A percentile compares a stretch with the other conserved stretches of the same genome.
These are phyloP conservation scores for Patella pellucida DNA, from an alignment of 2,888 invertebrate genomes.

Conservation along the genomic window DNA sequence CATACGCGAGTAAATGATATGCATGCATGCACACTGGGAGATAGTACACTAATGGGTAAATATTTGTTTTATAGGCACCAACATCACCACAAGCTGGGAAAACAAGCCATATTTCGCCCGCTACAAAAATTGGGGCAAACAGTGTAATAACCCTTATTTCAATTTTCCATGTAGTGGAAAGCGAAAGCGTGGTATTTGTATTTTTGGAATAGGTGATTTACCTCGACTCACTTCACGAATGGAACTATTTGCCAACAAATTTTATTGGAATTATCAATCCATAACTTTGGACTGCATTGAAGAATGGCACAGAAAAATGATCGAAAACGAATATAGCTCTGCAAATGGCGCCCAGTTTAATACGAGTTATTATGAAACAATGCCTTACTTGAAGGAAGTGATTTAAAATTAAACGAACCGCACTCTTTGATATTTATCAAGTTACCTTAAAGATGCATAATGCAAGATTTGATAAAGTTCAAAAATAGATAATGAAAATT, in stretches of 20 bases:
- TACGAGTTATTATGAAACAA: neutral
- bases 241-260: constrained; percentile 4
- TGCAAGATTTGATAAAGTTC: too few relatives aligned
- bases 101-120: neutral
- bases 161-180: neutral
- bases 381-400: neutral
- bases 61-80: neutral
- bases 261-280: neutral
- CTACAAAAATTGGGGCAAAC: neutral
- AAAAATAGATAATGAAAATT: too few relatives aligned
- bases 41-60: too few relatives aligned
- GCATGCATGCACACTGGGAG: too few relatives aligned
- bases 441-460: too few relatives aligned
- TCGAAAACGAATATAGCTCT: neutral
- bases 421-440: too few relatives aligned
- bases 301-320: neutral
- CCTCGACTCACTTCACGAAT: neutral
- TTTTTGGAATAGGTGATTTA: neutral
- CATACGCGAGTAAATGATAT: too few relatives aligned
- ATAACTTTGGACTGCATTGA: neutral
- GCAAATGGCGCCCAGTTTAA: neutral
- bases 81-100: neutral
- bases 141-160: neutral
- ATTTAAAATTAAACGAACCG: neutral
- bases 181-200: neutral